Conservation (phyloP, 1,140 invertebrate genomes). For the Luehdorfia chinensis region DNA sequence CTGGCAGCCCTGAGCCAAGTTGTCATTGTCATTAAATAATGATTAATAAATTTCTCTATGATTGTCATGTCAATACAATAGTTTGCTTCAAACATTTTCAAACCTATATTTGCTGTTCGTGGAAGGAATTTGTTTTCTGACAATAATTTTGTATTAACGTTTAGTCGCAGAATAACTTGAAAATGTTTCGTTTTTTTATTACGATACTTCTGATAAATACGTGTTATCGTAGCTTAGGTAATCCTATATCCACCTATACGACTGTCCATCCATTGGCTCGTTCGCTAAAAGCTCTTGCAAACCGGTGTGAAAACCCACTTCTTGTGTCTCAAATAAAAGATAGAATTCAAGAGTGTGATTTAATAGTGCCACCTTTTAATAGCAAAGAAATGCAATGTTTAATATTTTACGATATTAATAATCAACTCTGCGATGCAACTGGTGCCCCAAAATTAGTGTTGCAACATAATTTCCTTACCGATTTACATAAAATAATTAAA, state of each 20-base stretch:
- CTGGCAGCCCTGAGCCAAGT: too few species aligned
- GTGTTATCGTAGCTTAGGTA: constrained; percentile 40
- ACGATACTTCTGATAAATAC: constrained; percentile 44
- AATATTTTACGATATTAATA: constrained; percentile 61
- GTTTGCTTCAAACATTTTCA: too few species aligned
- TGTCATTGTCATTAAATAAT: too few species aligned
- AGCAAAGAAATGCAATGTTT: constrained; percentile 45
- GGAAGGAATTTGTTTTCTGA: too few species aligned
- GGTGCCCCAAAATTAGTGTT: constrained; percentile 28
- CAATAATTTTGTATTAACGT: too few species aligned
- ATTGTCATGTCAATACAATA: too few species aligned
- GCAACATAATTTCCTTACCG: constrained; percentile 29
- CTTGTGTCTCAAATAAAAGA: constrained; percentile 34
- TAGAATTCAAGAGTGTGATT: constrained; percentile 37
- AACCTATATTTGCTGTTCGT: too few species aligned
- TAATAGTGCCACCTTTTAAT: constrained; percentile 19
- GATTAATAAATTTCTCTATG: too few species aligned
- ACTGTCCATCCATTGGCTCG: constrained; percentile 21
- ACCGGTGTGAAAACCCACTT: constrained; percentile 44
- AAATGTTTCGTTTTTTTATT: constrained; percentile 45
- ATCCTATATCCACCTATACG: constrained; percentile 22
- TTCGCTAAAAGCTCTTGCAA: constrained; percentile 34
- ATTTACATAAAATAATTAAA: constrained; percentile 35
- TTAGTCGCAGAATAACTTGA: too few species aligned
- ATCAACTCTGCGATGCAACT: constrained; percentile 41